phyloP scores from a whole-genome alignment of 2,888 invertebrate species.

The Corbicula japonica region DNA sequence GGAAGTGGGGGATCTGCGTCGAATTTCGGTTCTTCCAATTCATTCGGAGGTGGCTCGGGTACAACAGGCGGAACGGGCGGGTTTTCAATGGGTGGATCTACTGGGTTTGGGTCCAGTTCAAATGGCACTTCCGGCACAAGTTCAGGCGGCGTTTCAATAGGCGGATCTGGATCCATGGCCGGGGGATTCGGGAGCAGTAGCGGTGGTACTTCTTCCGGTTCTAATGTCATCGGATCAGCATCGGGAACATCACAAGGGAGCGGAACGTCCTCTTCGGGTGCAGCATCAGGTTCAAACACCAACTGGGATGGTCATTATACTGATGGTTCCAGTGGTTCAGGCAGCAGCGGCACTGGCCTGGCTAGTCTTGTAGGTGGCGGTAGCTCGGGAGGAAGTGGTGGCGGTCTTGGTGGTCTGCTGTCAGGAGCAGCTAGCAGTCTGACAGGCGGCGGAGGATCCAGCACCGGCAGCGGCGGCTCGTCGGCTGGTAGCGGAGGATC shows the following conservation, averaged over 20 bases:
- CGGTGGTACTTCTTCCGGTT: not conserved
- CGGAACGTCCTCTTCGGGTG: slow-evolving; percentile 8
- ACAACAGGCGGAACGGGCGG: not conserved
- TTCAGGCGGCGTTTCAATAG: not conserved
- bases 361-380: slow-evolving; percentile 11
- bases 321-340: slow-evolving; percentile 26
- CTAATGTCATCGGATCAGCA: not conserved
- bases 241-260: too few species aligned
- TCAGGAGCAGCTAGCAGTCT: slow-evolving; percentile 20
- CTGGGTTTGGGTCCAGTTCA: not conserved
- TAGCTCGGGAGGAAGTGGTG: slow-evolving; percentile 10
- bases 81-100: not conserved
- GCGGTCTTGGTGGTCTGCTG: slow-evolving; percentile 16
- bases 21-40: not conserved
- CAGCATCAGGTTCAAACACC: slow-evolving; percentile 26
- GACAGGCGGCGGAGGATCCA: slow-evolving; percentile 23
- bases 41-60: not conserved
- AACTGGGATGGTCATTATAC: slow-evolving; percentile 53
- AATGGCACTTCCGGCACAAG: not conserved
- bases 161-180: not conserved
- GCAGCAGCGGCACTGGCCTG: slow-evolving; percentile 13
- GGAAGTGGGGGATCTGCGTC: slow-evolving; percentile 8
- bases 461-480: slow-evolving; percentile 15
- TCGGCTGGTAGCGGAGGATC: slow-evolving; percentile 32
- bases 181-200: not conserved